Base-by-base conservation (phyloP, 1,140 invertebrate genomes). In the Scaptomyza montana region DNA sequence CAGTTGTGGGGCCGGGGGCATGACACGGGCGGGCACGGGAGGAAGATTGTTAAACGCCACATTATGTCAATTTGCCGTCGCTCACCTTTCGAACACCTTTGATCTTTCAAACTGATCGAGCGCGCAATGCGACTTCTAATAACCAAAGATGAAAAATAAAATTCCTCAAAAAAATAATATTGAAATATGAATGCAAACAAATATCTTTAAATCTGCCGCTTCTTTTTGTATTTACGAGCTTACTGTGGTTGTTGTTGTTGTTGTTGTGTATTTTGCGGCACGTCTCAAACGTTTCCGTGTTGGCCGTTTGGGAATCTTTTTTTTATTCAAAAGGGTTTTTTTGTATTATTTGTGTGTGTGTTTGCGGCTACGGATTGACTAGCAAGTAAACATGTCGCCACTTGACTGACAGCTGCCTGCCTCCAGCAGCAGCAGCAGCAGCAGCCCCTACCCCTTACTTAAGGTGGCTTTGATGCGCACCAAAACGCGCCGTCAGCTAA, bases 31-130 rank as follows among this genome's bases (percentile, higher is more conserved):
- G n/a, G n/a, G n/a, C n/a, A n/a, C n/a, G 61, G 33, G 62, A 36
- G 54, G 73, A 66, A 78, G 89, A 80, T 89, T 89, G 86, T 90
- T 89, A 90, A 89, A 89, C 85, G 86, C 85, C 85, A 90, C 86
- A 89, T 90, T 89, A 90, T 89, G 85, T 89, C 85, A 89, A 89
- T 81, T 89, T 86, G 85, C 71, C 67, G 67, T 65, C 54, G 57
- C 63, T 68, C 60, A 55, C 43, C 68, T 55, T 76, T 77, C 33
- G 70, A 60, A 13, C 55, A 65, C 50, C 51, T 71, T 65, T 75
- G 66, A 74, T 81, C 78, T 51, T 39, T 30, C 74, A 7, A 12
- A 56, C 47, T 19, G 75, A 78, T 70, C 68, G 45, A 51, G 57
- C 66, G 65, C 77, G 39, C 39, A 43, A 66, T 39, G 53, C 69